Conservation (phyloP, 2,888 invertebrate species). For the Dynastes grantii region DNA sequence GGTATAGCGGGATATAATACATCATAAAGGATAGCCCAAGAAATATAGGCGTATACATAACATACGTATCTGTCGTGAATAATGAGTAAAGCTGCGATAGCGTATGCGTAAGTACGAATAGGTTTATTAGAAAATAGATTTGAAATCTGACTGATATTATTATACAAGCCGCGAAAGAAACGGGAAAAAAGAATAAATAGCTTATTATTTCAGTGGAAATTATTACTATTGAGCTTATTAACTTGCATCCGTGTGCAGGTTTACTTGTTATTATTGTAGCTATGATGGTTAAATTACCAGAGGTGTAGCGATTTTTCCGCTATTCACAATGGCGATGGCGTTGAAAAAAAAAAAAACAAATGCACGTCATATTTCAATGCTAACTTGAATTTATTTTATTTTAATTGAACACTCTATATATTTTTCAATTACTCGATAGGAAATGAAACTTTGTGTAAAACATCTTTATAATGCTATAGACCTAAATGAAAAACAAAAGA, state of each 20-base stretch:
- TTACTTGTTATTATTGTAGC: too few species aligned
- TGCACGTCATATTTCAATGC: too few species aligned
- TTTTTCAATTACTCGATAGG: too few species aligned
- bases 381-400: too few species aligned
- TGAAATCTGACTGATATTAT: slow-evolving; percentile 21
- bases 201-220: slow-evolving; percentile 22
- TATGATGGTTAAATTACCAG: too few species aligned
- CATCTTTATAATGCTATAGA: too few species aligned
- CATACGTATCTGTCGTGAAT: slow-evolving; percentile 21
- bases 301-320: too few species aligned
- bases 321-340: too few species aligned
- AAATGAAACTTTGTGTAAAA: too few species aligned
- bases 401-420: too few species aligned
- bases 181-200: background rate
- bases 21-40: background rate
- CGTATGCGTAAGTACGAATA: background rate
- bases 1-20: background rate
- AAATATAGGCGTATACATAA: background rate
- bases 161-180: slow-evolving; percentile 12
- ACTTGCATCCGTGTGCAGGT: background rate
- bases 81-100: background rate
- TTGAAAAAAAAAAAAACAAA: too few species aligned
- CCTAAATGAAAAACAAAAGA: too few species aligned
- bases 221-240: slow-evolving; percentile 43
- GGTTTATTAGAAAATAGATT: slow-evolving; percentile 28